These are phyloP conservation scores for Netelia inedita DNA, from an alignment of 2,888 invertebrate genomes.

Conservation along the genomic window DNA sequence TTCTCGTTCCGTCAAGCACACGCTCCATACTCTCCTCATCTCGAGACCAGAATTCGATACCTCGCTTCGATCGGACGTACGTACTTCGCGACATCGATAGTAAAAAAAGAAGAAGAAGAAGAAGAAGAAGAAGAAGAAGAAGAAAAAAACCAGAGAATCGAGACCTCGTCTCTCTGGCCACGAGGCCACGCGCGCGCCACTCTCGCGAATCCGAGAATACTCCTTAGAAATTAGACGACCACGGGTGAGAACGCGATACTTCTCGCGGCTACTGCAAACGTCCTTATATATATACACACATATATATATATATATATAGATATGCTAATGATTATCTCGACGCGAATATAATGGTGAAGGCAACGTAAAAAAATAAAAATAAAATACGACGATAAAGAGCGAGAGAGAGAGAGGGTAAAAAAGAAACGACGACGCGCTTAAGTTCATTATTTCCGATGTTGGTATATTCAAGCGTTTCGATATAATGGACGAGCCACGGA, in stretches of 20 bases:
- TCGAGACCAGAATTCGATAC: slow-evolving; percentile 17
- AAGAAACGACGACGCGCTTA: slow-evolving; percentile 15
- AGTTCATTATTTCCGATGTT: slow-evolving; percentile 59
- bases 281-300: background rate
- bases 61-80: slow-evolving; percentile 19
- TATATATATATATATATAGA: slow-evolving; percentile 13
- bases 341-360: slow-evolving; percentile 45
- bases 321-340: slow-evolving; percentile 64
- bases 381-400: slow-evolving; percentile 36
- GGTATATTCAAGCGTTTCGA: slow-evolving; percentile 49
- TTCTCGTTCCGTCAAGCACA: background rate
- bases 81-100: slow-evolving; percentile 15
- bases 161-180: background rate
- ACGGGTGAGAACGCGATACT: background rate
- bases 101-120: slow-evolving; percentile 32
- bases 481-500: slow-evolving; percentile 48
- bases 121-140: background rate
- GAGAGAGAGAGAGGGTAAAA: slow-evolving; percentile 9
- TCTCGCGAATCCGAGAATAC: background rate
- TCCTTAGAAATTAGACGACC: background rate
- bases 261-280: background rate
- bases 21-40: background rate
- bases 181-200: background rate
- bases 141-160: background rate
- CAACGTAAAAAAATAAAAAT: background rate